Percentiles rank a stretch among this genome's conserved stretches.
phyloP scores from a whole-genome alignment of 2,888 invertebrate species.

The Pyrrhosoma nymphula region DNA sequence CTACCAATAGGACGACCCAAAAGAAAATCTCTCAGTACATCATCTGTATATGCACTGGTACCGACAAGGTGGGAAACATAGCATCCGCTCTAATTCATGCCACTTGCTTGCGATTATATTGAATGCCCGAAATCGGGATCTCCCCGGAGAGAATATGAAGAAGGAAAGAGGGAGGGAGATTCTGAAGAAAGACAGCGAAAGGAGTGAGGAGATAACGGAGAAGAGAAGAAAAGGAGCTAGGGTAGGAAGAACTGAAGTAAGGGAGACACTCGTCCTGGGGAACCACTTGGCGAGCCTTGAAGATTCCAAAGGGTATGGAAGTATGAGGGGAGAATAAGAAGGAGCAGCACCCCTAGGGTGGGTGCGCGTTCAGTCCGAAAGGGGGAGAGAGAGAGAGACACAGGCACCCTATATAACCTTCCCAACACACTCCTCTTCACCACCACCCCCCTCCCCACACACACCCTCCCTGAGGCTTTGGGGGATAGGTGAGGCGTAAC shows the following conservation, averaged over 20 bases:
- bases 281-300: slow-evolving; percentile 3
- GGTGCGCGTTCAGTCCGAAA: background rate
- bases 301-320: background rate
- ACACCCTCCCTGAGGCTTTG: background rate
- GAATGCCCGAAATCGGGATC: too few relatives aligned
- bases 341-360: background rate
- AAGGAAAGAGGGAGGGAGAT: background rate
- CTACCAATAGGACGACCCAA: too few relatives aligned
- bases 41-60: too few relatives aligned
- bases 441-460: background rate
- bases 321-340: background rate
- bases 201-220: background rate
- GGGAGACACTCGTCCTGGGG: background rate
- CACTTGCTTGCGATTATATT: too few relatives aligned
- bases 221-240: background rate
- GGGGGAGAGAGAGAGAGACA: background rate
- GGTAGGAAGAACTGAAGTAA: background rate
- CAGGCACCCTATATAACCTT: too few relatives aligned
- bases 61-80: too few relatives aligned
- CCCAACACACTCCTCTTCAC: background rate
- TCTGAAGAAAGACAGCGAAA: background rate
- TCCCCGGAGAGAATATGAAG: too few relatives aligned
- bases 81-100: too few relatives aligned
- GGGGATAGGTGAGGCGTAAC: slow-evolving; percentile 13
- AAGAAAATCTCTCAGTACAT: too few relatives aligned